Base-by-base conservation (phyloP, 2,113 vertebrate genomes). In the Scolopax mira region DNA sequence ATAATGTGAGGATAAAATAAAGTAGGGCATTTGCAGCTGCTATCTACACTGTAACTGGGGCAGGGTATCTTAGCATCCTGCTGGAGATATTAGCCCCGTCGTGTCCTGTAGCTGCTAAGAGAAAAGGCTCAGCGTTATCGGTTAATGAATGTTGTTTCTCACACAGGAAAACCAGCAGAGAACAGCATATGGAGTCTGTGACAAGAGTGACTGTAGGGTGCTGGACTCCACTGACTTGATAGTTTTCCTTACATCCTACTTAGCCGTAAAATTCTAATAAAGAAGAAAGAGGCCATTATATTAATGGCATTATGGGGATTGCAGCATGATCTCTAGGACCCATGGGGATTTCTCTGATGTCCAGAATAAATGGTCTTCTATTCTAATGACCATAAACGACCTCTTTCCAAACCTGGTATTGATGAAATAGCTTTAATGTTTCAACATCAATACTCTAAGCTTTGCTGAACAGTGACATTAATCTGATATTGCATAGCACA, bases 401-500 rank as follows among this genome's bases (percentile, higher is more conserved):
- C 86, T 85, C 90, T 89, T 30, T 94, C 24, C 90, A 91, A 96
- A 95, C 93, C 86, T 91, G 71, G 21, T 96, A 95, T 97, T 91
- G 93, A 96, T 93, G 88, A 95, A 96, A 96, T 97, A 69, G 86
- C 95, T 90, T 90, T 89, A 92, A 94, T 89, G 86, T 94, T 93
- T 97, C 93, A 80, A 74, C 93, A 96, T 93, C 96, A 91, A 72
- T 96, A 89, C 81, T 90, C 84, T 44, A 80, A 87, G 86, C 86
- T 80, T 94, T 96, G 91, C 93, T 97, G 96, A 95, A 62, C 90
- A 86, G 81, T 87, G 86, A 92, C 94, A 96, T 97, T 96, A 96
- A 90, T 95, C 90, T 93, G 89, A 89, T 96, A 90, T 16, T 90
- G 72, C 74, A 65, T 8, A 83, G 81, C 74, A 92, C 85, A 84